These are phyloP conservation scores for Cnemophilus loriae DNA, from an alignment of 2,113 vertebrate genomes.

Conservation along the genomic window DNA sequence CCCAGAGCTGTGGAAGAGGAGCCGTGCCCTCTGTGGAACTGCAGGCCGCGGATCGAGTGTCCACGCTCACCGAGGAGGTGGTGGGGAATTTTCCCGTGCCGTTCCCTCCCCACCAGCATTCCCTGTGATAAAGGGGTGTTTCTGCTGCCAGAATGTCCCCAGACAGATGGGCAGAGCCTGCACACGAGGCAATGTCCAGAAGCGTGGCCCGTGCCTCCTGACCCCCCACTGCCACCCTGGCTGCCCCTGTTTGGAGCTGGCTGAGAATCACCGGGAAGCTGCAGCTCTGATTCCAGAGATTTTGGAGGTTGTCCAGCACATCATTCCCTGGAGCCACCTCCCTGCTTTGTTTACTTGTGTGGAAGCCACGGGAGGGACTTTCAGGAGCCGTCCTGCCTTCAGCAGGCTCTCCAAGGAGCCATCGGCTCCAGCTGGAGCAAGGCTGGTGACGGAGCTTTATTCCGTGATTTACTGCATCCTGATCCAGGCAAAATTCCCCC, in stretches of 20 bases:
- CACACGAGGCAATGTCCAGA: not conserved
- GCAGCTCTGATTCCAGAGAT: not conserved
- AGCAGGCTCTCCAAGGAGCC: not conserved
- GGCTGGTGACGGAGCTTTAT: not conserved
- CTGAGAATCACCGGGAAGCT: not conserved
- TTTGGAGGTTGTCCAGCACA: not conserved
- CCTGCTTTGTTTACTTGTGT: not conserved
- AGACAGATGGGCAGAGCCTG: not conserved
- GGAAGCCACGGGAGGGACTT: not conserved
- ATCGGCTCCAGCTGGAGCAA: rapidly evolving
- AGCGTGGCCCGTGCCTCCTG: not conserved
- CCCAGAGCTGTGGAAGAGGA: not conserved
- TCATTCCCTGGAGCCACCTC: not conserved
- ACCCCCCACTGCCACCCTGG: rapidly evolving
- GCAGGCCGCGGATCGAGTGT: rapidly evolving
- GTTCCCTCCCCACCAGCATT: not conserved
- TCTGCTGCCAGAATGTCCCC: not conserved
- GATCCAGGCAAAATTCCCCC: not conserved
- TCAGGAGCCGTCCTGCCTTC: not conserved
- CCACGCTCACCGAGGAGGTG: not conserved
- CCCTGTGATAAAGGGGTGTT: not conserved
- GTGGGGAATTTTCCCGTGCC: rapidly evolving
- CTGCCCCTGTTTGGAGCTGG: not conserved
- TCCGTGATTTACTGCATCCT: not conserved
- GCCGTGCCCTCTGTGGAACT: rapidly evolving